Conservation (phyloP, 2,888 invertebrate species). For the Coelogynopora nodosa region DNA sequence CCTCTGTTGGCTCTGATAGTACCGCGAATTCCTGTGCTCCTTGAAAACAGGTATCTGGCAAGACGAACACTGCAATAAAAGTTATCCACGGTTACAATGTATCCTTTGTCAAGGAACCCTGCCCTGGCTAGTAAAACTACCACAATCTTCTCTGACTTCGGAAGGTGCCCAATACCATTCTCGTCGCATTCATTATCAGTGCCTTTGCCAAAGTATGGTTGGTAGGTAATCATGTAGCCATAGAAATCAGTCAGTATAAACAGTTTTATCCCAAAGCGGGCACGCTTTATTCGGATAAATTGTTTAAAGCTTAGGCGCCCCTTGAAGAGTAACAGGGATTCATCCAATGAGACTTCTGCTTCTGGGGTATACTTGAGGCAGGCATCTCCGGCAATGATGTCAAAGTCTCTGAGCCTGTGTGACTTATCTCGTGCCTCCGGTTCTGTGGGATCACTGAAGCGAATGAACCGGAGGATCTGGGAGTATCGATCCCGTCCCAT, state of each 20-base stretch:
- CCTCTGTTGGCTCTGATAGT: conserved; percentile 11
- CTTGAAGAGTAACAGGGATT: conserved; percentile 29
- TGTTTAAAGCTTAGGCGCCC: conserved; percentile 19
- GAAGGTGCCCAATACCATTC: neutral
- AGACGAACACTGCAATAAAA: conserved; percentile 7
- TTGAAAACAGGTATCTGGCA: conserved; percentile 5
- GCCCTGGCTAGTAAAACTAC: conserved; percentile 10
- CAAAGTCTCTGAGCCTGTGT: neutral
- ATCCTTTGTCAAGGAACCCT: conserved; percentile 20
- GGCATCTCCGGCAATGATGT: neutral
- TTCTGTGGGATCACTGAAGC: conserved; percentile 12
- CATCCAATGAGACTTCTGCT: conserved; percentile 13
- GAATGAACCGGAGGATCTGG: neutral
- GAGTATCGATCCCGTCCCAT: neutral
- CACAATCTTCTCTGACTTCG: neutral
- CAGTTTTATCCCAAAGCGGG: conserved; percentile 27
- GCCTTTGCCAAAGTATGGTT: neutral
- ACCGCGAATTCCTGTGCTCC: neutral
- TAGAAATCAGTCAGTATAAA: conserved; percentile 12
- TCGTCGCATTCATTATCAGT: neutral
- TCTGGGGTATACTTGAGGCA: neutral
- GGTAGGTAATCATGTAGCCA: conserved; percentile 19
- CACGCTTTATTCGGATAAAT: conserved; percentile 20
- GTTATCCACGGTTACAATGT: conserved; percentile 26
- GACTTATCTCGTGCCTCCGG: neutral